Evolutionary conservation across 2,113 vertebrate genomes (phyloP), one percentile per base, ranked within the genome.

Genomic region (Apus apus): DNA sequence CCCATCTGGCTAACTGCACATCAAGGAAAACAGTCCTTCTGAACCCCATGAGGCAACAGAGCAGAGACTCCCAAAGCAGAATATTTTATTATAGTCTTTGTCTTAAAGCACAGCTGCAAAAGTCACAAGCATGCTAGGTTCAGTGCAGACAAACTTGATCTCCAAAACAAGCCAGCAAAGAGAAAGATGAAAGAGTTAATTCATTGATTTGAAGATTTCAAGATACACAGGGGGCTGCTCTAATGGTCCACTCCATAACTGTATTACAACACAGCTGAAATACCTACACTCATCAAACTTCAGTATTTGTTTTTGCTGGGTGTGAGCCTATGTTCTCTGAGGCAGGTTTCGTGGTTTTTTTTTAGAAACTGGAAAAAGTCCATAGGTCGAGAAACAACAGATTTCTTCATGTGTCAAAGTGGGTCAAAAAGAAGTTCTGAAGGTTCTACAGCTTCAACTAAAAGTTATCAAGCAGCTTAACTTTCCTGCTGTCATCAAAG

Each of bases 41-140:
- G 30, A 64, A 25, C 6, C 27, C 40, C 53, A 40, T 27, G 29
- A 84, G 51, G 32, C 23, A 91, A 65, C 6, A 70, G 78, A 92
- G 46, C 46, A 83, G 57, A 88, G 32, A 86, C 45, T 5, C 36
- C 58, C 22, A 65, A 87, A 94, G 85, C 32, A 80, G 72, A 95
- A 23, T 81, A 85, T 91, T 94, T 87, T 78, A 76, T 79, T 57
- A 64, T 4, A 71, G 29, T 56, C 36, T 74, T 71, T 78, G 58
- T 80, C 79, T 89, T 73, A 91, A 89, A 26, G 53, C 54, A 87
- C 77, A 93, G 8, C 81, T 66, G 77, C 83, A 87, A 79, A 85
- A 65, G 89, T 72, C 93, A 85, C n/a, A 84, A 65, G 45, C 40
- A 21, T 54, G 43, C 20, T 21, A 77, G 34, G 32, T 46, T 58